A percentile compares a stretch with the other conserved stretches of the same genome.
phyloP scores from a whole-genome alignment of 1,140 invertebrate genomes.

The Cardiocondyla obscurior region DNA sequence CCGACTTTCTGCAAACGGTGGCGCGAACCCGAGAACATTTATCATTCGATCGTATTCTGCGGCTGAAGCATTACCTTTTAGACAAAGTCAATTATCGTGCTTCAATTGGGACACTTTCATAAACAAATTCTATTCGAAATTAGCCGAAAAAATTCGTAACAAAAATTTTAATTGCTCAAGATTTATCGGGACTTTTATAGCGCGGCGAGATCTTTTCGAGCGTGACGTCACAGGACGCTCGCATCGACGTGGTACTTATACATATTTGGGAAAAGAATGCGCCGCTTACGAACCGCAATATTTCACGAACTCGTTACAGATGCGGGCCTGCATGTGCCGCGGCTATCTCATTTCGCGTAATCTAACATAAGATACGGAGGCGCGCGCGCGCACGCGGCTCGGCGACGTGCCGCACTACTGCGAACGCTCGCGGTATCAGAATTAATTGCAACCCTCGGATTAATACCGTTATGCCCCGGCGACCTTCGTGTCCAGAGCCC shows the following conservation, averaged over 20 bases:
- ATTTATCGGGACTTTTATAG: background rate
- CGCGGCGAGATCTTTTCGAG: background rate
- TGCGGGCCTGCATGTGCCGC: constrained; percentile 4
- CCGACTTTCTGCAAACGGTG: constrained; percentile 13
- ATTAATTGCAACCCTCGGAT: constrained; percentile 68
- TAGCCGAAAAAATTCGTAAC: background rate
- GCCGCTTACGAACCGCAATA: constrained; percentile 19
- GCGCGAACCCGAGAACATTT: constrained; percentile 21
- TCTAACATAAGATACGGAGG: constrained; percentile 34
- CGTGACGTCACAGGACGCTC: background rate
- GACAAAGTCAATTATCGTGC: too few species aligned
- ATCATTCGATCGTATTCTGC: background rate
- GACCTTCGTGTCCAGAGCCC: constrained; percentile 54
- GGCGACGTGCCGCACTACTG: constrained; percentile 38
- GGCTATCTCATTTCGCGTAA: constrained; percentile 48
- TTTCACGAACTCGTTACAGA: constrained; percentile 55
- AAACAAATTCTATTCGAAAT: background rate
- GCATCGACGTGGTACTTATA: background rate
- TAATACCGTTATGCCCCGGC: constrained; percentile 58
- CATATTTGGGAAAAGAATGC: background rate
- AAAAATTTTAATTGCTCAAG: background rate
- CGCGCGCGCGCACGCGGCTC: background rate
- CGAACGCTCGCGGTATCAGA: constrained; percentile 57
- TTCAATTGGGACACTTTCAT: background rate
- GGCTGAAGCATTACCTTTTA: background rate